Evolutionary conservation across 2,888 invertebrate species (phyloP).

Genomic region (Polydrusus pterygomalis): DNA sequence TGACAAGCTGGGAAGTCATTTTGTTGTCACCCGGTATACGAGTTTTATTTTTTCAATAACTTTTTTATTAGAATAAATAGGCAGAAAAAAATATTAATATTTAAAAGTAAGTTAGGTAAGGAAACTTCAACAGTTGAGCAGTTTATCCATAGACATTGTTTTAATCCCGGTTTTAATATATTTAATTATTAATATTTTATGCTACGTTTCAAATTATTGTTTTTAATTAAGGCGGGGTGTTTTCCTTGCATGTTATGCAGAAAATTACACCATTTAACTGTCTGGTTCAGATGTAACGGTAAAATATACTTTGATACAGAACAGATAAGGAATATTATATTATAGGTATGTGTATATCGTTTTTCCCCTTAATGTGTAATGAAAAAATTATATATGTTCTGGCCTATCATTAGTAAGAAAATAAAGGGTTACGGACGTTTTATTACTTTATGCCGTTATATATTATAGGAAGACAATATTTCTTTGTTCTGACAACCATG

Average conservation of each 20-base stretch:
- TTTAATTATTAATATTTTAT: slow-evolving; percentile 34
- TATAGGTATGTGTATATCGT: slow-evolving; percentile 23
- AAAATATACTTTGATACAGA: slow-evolving; percentile 41
- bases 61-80: too few species aligned
- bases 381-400: slow-evolving; percentile 21
- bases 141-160: not conserved
- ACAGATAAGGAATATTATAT: slow-evolving; percentile 35
- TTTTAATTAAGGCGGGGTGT: slow-evolving; percentile 52
- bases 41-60: too few species aligned
- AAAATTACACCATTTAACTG: slow-evolving; percentile 45
- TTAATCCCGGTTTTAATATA: not conserved
- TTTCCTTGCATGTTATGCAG: slow-evolving; percentile 42
- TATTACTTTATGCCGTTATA: slow-evolving; percentile 12
- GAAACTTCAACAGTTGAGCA: not conserved
- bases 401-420: slow-evolving; percentile 12
- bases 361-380: slow-evolving; percentile 28
- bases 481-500: not conserved
- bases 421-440: slow-evolving; percentile 16
- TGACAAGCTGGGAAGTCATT: too few species aligned
- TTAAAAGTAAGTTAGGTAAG: too few species aligned
- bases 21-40: too few species aligned
- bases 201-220: slow-evolving; percentile 54
- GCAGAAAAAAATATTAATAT: too few species aligned
- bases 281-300: slow-evolving; percentile 43
- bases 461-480: not conserved